A percentile compares a stretch with the other conserved stretches of the same genome.
Evolutionary conservation across 1,140 invertebrate species (phyloP).

Genomic region (Temnothorax curvispinosus): DNA sequence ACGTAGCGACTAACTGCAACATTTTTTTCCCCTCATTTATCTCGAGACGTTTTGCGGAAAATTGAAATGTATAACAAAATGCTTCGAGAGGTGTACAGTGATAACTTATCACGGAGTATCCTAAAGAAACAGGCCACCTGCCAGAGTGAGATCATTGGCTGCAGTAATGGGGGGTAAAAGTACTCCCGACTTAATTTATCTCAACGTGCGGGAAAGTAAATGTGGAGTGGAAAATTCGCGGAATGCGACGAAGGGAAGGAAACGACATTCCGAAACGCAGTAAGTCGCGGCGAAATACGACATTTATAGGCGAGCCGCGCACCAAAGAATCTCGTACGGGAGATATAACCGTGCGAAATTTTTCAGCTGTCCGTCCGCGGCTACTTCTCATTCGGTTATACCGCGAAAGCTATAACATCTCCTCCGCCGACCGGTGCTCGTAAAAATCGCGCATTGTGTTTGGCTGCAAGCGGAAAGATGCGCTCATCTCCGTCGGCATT

Average conservation of each 20-base stretch:
- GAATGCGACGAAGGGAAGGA: constrained; percentile 3
- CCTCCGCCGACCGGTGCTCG: constrained; percentile 54
- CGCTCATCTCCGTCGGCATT: constrained; percentile 63
- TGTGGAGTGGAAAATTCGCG: constrained; percentile 10
- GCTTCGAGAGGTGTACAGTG: neutral
- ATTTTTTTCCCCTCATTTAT: neutral
- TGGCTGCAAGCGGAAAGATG: constrained; percentile 74
- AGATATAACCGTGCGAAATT: constrained; percentile 52
- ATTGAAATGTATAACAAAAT: neutral
- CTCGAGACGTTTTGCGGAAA: neutral
- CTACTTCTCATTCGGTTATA: constrained; percentile 50
- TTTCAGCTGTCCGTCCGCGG: constrained; percentile 24
- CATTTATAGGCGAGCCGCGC: constrained; percentile 39
- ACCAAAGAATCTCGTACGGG: constrained; percentile 16
- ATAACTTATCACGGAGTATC: neutral
- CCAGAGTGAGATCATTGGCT: neutral
- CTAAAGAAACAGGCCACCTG: neutral
- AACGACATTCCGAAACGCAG: constrained; percentile 25
- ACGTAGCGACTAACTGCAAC: neutral
- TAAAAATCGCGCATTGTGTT: constrained; percentile 74
- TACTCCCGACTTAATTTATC: constrained; percentile 20
- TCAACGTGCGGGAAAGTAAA: constrained; percentile 14
- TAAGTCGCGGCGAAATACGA: constrained; percentile 33
- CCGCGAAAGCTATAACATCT: constrained; percentile 58
- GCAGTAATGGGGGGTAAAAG: neutral